Evolutionary conservation across 2,797 vertebrate genomes (phyloP).

Genomic region (Sebastes diploproa): DNA sequence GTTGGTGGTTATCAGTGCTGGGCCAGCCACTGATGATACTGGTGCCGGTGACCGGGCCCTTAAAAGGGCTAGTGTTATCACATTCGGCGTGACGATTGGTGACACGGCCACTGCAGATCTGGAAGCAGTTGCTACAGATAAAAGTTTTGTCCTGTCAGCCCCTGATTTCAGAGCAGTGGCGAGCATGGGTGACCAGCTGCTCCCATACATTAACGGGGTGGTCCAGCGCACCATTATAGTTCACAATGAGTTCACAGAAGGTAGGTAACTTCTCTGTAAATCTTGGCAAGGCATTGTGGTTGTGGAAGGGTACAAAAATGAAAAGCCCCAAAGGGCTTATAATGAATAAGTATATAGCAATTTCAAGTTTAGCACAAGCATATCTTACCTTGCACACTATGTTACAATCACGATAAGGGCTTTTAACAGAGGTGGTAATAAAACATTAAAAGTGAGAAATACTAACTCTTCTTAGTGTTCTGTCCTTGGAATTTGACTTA

Average conservation of each 20-base stretch:
- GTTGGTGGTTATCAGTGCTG: conserved; percentile 91
- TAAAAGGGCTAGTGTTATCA: conserved; percentile 89
- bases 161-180: conserved; percentile 86
- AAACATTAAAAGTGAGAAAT: background rate
- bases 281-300: conserved; percentile 38
- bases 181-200: conserved; percentile 84
- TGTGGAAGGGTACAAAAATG: conserved; percentile 13
- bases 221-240: conserved; percentile 89
- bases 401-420: background rate
- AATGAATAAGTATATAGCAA: background rate
- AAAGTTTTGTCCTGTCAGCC: conserved; percentile 86
- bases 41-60: conserved; percentile 86
- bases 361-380: background rate
- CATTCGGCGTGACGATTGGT: conserved; percentile 85
- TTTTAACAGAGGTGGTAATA: background rate
- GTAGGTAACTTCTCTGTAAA: conserved; percentile 87
- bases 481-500: background rate
- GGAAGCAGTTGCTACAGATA: conserved; percentile 90
- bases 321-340: background rate
- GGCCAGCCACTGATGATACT: conserved; percentile 91
- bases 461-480: background rate
- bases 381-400: conserved; percentile 22
- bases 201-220: conserved; percentile 89
- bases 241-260: conserved; percentile 91
- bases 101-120: conserved; percentile 86